These are phyloP conservation scores for Helarctos malayanus DNA, from an alignment of 2,797 vertebrate species.

Conservation along the genomic window DNA sequence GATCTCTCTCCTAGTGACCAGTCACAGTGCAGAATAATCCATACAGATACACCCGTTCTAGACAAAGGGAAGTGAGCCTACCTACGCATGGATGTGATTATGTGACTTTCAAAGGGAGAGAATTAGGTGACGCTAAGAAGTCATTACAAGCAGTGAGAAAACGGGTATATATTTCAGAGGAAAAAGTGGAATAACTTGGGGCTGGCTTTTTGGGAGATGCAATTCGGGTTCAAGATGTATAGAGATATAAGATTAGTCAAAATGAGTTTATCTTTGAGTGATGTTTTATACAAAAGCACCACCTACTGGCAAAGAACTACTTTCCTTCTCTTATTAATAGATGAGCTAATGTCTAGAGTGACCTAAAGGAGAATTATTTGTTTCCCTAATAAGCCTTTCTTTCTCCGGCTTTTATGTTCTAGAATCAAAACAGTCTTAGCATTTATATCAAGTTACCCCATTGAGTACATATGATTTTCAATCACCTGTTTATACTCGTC, in stretches of 20 bases:
- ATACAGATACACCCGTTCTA: not conserved
- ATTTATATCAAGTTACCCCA: slow-evolving; percentile 21
- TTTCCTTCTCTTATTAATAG: slow-evolving; percentile 73
- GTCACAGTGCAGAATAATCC: not conserved
- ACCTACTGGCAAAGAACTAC: slow-evolving; percentile 88
- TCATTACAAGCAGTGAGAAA: not conserved
- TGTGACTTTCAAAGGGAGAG: not conserved
- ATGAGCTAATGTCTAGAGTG: slow-evolving; percentile 50
- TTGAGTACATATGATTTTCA: slow-evolving; percentile 5
- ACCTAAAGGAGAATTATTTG: slow-evolving; percentile 61
- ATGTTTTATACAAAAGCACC: slow-evolving; percentile 90
- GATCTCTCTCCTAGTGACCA: not conserved
- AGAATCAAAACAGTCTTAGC: slow-evolving; percentile 43
- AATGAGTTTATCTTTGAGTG: slow-evolving; percentile 78
- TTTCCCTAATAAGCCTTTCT: slow-evolving; percentile 62
- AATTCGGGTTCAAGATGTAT: not conserved
- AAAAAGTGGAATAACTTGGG: not conserved
- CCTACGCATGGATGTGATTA: not conserved
- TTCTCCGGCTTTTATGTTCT: slow-evolving; percentile 59
- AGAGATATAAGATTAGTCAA: slow-evolving; percentile 68
- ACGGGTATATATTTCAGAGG: not conserved
- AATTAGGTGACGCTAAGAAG: not conserved
- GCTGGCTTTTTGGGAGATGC: slow-evolving; percentile 40
- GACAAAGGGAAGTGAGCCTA: slow-evolving; percentile 60
- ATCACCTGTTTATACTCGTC: not conserved